Conservation (phyloP, 2,888 invertebrate species). For the Anodontia alba region DNA sequence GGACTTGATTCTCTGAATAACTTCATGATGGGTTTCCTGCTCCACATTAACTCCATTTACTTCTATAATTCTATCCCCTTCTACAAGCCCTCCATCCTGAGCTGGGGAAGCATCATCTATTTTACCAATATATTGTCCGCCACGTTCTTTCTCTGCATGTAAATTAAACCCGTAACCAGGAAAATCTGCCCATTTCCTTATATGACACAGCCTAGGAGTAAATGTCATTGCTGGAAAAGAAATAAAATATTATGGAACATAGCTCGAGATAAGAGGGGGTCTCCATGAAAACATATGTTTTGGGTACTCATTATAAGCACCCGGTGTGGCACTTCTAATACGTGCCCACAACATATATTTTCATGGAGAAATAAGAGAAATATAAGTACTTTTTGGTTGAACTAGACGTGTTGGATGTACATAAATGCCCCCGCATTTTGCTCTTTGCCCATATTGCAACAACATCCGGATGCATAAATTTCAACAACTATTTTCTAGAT, state of each 20-base stretch:
- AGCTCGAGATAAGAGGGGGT: too few relatives aligned
- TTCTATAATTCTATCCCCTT: conserved; percentile 91
- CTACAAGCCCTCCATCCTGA: conserved; percentile 87
- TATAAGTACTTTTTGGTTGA: too few relatives aligned
- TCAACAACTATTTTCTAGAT: too few relatives aligned
- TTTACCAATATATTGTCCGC: conserved; percentile 97
- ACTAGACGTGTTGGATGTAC: too few relatives aligned
- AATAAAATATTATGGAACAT: not conserved
- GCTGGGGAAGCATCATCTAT: conserved; percentile 90
- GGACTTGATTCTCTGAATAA: conserved; percentile 96
- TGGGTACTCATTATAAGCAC: too few relatives aligned
- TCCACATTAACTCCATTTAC: conserved; percentile 96
- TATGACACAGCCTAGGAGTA: conserved; percentile 91
- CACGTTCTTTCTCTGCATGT: conserved; percentile 97
- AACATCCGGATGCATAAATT: too few relatives aligned
- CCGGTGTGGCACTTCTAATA: too few relatives aligned
- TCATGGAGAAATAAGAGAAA: too few relatives aligned
- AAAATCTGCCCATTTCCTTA: conserved; percentile 92
- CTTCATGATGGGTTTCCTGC: conserved; percentile 94
- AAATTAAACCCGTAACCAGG: conserved; percentile 99
- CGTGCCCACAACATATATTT: too few relatives aligned
- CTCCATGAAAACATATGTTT: too few relatives aligned
- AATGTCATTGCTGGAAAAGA: conserved; percentile 44
- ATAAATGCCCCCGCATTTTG: too few relatives aligned
- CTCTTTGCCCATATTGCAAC: too few relatives aligned